Conservation (phyloP, 2,797 vertebrate species). For the Spea hammondii region DNA sequence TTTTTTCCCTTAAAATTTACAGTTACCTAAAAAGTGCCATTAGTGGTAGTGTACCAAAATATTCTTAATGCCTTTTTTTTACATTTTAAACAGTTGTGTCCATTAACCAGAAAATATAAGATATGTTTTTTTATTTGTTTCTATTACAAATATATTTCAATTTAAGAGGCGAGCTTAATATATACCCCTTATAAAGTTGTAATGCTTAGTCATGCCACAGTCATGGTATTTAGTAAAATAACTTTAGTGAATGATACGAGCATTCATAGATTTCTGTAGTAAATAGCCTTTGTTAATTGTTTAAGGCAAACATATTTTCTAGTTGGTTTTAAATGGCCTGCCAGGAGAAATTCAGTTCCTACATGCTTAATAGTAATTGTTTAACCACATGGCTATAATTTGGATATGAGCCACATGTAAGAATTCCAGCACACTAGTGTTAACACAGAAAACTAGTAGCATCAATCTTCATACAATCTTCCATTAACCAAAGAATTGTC, state of each 20-base stretch:
- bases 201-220: no score
- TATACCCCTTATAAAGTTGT: no score
- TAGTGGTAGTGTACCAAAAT: no score
- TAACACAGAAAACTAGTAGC: conserved; percentile 6
- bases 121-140: no score
- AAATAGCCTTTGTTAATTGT: conserved; percentile 10
- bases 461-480: background rate
- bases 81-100: no score
- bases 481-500: conserved; percentile 5
- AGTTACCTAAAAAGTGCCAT: no score
- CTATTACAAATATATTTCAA: no score
- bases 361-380: conserved; percentile 32
- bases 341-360: conserved; percentile 7
- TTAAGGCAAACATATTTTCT: conserved; percentile 32
- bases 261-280: conserved; percentile 10
- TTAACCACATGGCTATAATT: conserved; percentile 37
- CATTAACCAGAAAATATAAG: no score
- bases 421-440: conserved; percentile 20
- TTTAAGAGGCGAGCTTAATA: no score
- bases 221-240: no score
- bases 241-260: background rate
- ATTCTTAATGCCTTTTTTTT: no score
- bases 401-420: conserved; percentile 23
- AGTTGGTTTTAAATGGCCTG: conserved; percentile 15
- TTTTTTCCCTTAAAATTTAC: no score